Percentiles rank a stretch among this genome's conserved stretches.
These are phyloP conservation scores for Sardinella longiceps DNA, from an alignment of 2,797 vertebrate species.

Conservation along the genomic window DNA sequence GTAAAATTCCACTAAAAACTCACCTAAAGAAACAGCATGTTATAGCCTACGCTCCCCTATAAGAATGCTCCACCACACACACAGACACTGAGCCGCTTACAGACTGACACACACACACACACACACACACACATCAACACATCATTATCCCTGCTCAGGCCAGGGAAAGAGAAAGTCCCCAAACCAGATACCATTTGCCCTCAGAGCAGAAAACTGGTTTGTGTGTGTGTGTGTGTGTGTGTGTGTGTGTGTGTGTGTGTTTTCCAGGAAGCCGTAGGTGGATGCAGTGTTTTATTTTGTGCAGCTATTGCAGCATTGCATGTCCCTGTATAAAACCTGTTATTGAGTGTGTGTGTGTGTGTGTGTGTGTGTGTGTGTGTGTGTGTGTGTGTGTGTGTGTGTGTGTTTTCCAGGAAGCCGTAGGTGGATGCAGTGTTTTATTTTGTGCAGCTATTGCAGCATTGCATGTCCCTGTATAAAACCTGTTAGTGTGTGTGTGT, in stretches of 20 bases:
- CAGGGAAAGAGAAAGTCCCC: neutral
- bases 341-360: neutral
- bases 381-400: neutral
- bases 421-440: neutral
- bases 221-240: neutral
- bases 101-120: neutral
- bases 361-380: neutral
- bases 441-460: no score
- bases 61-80: neutral
- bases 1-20: neutral
- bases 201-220: neutral
- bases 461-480: no score
- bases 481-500: neutral
- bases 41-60: no score
- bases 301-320: no score
- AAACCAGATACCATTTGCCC: neutral
- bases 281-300: no score
- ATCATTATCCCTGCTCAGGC: neutral
- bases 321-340: neutral
- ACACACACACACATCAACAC: neutral
- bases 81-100: no score
- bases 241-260: conserved; percentile 16
- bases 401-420: neutral
- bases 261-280: neutral
- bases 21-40: neutral